Conservation (phyloP, 2,797 vertebrate species). For the Anniella stebbinsi region DNA sequence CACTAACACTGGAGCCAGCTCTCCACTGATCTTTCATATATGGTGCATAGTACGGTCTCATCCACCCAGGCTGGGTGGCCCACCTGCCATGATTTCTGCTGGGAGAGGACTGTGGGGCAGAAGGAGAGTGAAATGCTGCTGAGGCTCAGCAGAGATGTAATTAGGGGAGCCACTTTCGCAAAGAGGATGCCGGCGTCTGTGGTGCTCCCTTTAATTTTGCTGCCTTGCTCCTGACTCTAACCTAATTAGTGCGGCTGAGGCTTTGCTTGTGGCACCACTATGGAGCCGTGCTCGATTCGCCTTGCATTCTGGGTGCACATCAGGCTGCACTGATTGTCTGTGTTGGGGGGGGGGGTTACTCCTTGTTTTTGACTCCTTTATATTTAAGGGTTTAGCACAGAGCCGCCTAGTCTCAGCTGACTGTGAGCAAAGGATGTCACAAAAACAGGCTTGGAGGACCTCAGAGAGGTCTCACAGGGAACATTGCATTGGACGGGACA, state of each 20-base stretch:
- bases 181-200: neutral
- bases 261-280: constrained; percentile 12
- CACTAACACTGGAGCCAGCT: no score
- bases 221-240: neutral
- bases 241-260: constrained; percentile 33
- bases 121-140: neutral
- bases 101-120: neutral
- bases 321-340: neutral
- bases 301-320: neutral
- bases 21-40: neutral
- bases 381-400: constrained; percentile 36
- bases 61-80: neutral
- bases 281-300: neutral
- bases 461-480: no score
- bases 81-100: neutral
- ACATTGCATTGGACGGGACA: no score
- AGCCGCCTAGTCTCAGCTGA: constrained; percentile 26
- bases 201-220: constrained; percentile 40
- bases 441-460: no score
- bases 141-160: constrained; percentile 10
- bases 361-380: constrained; percentile 6
- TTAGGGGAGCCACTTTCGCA: constrained; percentile 13
- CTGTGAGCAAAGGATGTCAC: no score
- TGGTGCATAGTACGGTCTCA: neutral
- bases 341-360: neutral